Evolutionary conservation across 1,140 invertebrate species (phyloP), one percentile per base, ranked within the genome.

Genomic region (Drosophila repletoides): DNA sequence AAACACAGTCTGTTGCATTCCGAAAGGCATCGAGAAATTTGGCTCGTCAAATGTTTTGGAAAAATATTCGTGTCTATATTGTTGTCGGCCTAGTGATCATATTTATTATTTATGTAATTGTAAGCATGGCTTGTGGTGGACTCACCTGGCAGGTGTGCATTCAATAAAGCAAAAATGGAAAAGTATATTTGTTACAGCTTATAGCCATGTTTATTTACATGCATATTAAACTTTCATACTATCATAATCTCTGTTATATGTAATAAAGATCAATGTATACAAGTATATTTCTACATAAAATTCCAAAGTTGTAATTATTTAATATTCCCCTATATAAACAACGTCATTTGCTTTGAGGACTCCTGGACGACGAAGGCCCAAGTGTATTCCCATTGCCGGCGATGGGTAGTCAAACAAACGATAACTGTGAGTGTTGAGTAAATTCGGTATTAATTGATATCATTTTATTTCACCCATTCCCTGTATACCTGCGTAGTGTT

Each of bases 31-130:
- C 97, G 73, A 93, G 96, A 79, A 96, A 95, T 67, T 90, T 98
- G 10, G 96, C 97, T 34, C 92, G 96, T 15, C 95, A 95, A 12
- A 92, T 98, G 89, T 98, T 97, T 91, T 98, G 96, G 96, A 98
- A 98, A 91, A 98, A 98, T 90, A 93, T 98, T 1, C 98, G 98
- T 90, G 92, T 98, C 77, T 97, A 97, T 71, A 92, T 97, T 1
- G 94, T 97, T 55, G 92, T 97, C 76, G 93, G 91, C 15, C 71
- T 92, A 31, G 92, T 96, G 46, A 91, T 95, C 59, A 92, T 95
- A 55, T 93, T 98, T 51, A 92, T 96, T 2, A 89, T 97, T n/a
- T 98, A 98, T 89, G 92, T 97, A 49, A 95, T 98, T 48, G 93
- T 97, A 1, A 95, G 95, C 4, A 95, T 97, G 91, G 93, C 95